A percentile compares a stretch with the other conserved stretches of the same genome.
phyloP scores from a whole-genome alignment of 2,888 invertebrate genomes.

The Dynastes maya region DNA sequence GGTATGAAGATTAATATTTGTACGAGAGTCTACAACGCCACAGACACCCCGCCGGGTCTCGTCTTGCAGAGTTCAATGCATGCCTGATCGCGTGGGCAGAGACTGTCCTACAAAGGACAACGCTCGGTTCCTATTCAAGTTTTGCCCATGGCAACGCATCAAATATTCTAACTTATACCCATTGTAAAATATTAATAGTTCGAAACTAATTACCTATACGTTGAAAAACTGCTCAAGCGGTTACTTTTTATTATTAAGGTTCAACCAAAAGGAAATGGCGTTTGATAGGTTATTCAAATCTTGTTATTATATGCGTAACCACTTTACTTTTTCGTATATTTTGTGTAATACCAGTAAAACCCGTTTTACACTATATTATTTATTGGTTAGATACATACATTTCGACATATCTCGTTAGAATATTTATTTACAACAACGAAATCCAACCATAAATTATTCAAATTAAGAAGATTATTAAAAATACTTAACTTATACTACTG shows the following conservation, averaged over 20 bases:
- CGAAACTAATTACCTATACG: neutral
- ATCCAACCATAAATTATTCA: too few relatives aligned
- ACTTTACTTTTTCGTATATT: too few relatives aligned
- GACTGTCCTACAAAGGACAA: conserved; percentile 35
- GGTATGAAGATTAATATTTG: conserved; percentile 16
- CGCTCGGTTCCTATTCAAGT: conserved; percentile 18
- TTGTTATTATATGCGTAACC: neutral
- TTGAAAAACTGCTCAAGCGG: neutral
- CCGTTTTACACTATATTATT: too few relatives aligned
- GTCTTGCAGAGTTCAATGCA: conserved; percentile 32
- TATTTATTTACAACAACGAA: too few relatives aligned
- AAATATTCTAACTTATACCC: neutral
- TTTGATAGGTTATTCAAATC: neutral
- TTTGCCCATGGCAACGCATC: conserved; percentile 11
- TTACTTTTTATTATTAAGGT: neutral
- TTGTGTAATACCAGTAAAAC: too few relatives aligned
- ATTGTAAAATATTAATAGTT: neutral
- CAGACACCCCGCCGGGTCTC: conserved; percentile 8
- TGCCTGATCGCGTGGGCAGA: conserved; percentile 25
- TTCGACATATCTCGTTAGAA: too few relatives aligned
- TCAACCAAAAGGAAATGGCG: neutral
- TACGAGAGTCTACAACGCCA: neutral
- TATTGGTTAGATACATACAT: too few relatives aligned
- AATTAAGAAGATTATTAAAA: too few relatives aligned
- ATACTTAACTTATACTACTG: too few relatives aligned